Percentiles rank a stretch among this genome's conserved stretches.
Conservation (phyloP, 2,113 vertebrate species). For the Bos indicus region DNA sequence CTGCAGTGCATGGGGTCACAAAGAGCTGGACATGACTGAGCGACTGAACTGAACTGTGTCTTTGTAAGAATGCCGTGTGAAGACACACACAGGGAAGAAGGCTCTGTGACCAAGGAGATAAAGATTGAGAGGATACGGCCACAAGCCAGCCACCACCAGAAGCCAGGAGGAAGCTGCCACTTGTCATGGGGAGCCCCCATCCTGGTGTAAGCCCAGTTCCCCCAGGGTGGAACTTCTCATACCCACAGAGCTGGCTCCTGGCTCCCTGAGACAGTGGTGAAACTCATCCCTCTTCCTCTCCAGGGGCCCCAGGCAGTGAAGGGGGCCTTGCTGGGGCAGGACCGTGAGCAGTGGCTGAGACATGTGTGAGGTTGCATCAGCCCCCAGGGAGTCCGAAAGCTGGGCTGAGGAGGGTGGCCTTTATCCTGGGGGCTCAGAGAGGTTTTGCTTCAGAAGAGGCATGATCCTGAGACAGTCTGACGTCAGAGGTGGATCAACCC, state of each 20-base stretch:
- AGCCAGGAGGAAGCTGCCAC: accelerated
- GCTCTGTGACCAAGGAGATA: accelerated
- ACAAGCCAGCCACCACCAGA: background rate
- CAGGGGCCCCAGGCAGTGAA: background rate
- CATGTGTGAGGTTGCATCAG: accelerated
- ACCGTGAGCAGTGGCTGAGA: accelerated
- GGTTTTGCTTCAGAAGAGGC: background rate
- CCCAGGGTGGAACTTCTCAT: background rate
- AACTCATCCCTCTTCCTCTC: background rate
- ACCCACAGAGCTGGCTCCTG: background rate
- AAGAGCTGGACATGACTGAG: background rate
- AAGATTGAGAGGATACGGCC: accelerated
- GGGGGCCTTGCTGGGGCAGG: background rate
- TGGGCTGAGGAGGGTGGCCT: background rate
- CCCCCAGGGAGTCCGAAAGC: accelerated
- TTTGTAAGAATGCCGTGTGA: accelerated
- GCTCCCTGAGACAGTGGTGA: background rate
- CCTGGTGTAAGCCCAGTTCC: no score
- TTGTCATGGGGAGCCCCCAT: background rate
- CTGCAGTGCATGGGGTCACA: accelerated
- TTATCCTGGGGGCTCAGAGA: no score
- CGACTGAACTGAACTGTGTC: accelerated
- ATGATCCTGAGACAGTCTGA: accelerated
- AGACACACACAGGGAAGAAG: background rate
- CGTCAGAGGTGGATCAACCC: accelerated